Base-by-base conservation (phyloP, 64 coral and sea anemone genomes). In the Stylophora pistillata region DNA sequence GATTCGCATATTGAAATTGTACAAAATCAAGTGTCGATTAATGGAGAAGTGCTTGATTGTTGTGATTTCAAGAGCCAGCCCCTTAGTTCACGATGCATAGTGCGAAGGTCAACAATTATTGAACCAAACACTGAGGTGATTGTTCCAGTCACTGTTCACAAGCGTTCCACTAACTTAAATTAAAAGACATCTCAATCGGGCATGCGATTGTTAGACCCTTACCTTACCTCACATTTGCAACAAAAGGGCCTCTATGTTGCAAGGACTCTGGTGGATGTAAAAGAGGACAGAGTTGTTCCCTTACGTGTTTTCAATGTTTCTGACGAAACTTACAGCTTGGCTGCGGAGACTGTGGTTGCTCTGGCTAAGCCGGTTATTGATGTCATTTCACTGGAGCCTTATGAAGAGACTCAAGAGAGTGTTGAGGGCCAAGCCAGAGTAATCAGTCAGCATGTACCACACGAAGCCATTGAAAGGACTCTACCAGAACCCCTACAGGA, bases 231-330 rank as follows among this genome's bases (percentile, higher is more conserved):
- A 14, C 63, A 58, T 34, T 58, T 82, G 66, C 65, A 90, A 58
- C 58, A 41, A 55, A 82, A 83, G 11, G 78, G 66, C 47, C 7
- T 90, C 18, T 74, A 30, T 74, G 32, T 90, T 29, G 88, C 77
- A 69, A 81, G 88, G 79, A 89, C 73, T 32, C 72, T 89, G 29
- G 74, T 89, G 30, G 32, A 68, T 59, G 88, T 73, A 6, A 70
- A 32, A 55, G 64, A 72, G 20, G 55, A 56, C 23, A 28, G 88
- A 14, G 27, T 72, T 18, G 69, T 82, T 1, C 27, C 88, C 11
- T 56, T 90, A 18, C 78, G 53, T 57, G 58, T 90, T 78, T 70
- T 83, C n/a, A 90, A 90, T 68, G 74, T 61, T 60, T 77, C 73
- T 15, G 58, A 88, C 13, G 57, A 78, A 77, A 31, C 25, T 27